Evolutionary conservation across 1,140 invertebrate species (phyloP).

Genomic region (Conus betulinus): DNA sequence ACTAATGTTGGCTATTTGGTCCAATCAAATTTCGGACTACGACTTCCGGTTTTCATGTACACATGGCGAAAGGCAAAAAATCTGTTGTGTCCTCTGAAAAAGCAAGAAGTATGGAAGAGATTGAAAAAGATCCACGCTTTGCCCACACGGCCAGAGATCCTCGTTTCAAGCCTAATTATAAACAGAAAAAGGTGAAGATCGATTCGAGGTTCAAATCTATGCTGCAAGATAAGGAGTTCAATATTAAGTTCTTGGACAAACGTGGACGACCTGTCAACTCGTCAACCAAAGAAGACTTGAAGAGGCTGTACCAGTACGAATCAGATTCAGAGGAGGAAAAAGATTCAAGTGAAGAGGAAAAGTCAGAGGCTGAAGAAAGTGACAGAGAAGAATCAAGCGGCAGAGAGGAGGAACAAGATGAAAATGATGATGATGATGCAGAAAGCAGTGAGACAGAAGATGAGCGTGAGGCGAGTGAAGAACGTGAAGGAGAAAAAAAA

Average conservation of each 20-base stretch:
- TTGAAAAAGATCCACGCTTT: constrained; percentile 87
- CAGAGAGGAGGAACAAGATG: constrained; percentile 62
- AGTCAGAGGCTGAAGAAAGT: constrained; percentile 51
- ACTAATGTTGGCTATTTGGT: too few species aligned
- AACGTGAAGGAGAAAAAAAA: not conserved
- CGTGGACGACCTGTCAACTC: constrained; percentile 88
- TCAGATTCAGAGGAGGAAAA: constrained; percentile 45
- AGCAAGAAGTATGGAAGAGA: constrained; percentile 57
- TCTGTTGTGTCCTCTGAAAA: too few species aligned
- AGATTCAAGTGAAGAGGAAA: constrained; percentile 39
- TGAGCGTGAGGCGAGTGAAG: constrained; percentile 58
- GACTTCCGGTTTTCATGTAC: not conserved
- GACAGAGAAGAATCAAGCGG: constrained; percentile 35
- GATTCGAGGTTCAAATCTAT: constrained; percentile 96
- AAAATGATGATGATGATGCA: constrained; percentile 45
- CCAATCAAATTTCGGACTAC: too few species aligned
- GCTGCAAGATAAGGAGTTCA: constrained; percentile 83
- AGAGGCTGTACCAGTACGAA: constrained; percentile 88
- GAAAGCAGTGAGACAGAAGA: constrained; percentile 61
- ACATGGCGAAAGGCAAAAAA: constrained; percentile 4
- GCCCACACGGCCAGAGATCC: constrained; percentile 91
- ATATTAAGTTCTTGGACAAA: constrained; percentile 94
- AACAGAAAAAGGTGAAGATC: constrained; percentile 93
- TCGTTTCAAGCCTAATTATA: constrained; percentile 88
- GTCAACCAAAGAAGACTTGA: constrained; percentile 88